Base-by-base conservation (phyloP, 2,888 invertebrate genomes). In the Noctuana brunneofusca region DNA sequence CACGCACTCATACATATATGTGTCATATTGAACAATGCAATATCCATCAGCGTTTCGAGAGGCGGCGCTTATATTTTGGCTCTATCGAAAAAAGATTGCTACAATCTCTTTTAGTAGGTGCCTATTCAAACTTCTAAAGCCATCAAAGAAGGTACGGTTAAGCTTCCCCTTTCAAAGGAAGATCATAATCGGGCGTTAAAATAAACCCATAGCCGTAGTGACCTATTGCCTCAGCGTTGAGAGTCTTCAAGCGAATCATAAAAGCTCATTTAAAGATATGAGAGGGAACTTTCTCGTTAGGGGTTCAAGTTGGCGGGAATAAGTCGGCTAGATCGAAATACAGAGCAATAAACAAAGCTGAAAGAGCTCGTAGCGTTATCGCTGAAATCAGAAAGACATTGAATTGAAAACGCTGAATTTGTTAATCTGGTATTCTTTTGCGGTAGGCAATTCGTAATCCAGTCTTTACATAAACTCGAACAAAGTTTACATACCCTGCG, bases 211-310 rank as follows among this genome's bases (percentile, higher is more conserved):
- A 66, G 71, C 69, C 73, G 71, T 71, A 73, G 75, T 82, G 80
- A 81, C 83, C 82, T 74, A 81, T 73, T 81, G 79, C 72, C 78
- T 75, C 66, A 71, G 66, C 72, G 69, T 67, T 62, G 69, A 68
- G 69, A 68, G 60, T 68, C 69, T 75, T 74, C 67, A 73, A 74
- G 69, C 69, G 70, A 68, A 72, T 75, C 74, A 71, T 77, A 79
- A 82, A 78, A 78, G 77, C 81, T 78, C 73, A 76, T 80, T 80
- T 74, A 74, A 73, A 75, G 75, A 77, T 80, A 75, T 78, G 75
- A 79, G 76, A 75, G 74, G 74, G 74, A 72, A 56, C 67, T 54
- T 69, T 74, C 76, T 75, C 78, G n/a, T n/a, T 73, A 70, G 71
- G 74, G 71, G 69, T 71, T 69, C 65, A 63, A 68, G 68, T 68